These are phyloP conservation scores for Gephyroberyx darwinii DNA, from an alignment of 2,797 vertebrate species.

Conservation along the genomic window DNA sequence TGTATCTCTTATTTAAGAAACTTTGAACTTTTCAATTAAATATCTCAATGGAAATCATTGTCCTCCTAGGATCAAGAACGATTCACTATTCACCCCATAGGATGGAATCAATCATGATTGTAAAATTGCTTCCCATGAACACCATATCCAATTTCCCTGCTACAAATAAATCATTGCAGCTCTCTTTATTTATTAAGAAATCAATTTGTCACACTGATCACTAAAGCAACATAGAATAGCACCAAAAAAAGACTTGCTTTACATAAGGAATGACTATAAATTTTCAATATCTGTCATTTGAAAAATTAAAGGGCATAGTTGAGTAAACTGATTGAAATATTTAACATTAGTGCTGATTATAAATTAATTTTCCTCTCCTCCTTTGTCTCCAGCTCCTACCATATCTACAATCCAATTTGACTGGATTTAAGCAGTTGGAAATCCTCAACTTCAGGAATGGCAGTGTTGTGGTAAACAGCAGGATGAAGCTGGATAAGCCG, in stretches of 20 bases:
- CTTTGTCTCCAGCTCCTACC: constrained; percentile 87
- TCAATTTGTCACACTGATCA: not conserved
- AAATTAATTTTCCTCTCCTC: constrained; percentile 18
- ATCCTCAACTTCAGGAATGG: constrained; percentile 95
- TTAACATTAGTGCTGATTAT: not conserved
- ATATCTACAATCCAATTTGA: constrained; percentile 92
- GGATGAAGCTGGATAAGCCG: constrained; percentile 87
- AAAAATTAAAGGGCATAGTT: not conserved
- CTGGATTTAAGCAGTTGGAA: constrained; percentile 93
- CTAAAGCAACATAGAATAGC: not conserved
- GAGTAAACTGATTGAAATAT: not conserved
- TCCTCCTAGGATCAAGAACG: constrained; percentile 12
- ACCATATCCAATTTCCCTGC: not conserved
- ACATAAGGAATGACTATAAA: not conserved
- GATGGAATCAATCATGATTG: constrained; percentile 4
- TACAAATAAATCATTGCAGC: not conserved
- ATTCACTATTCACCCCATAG: not conserved
- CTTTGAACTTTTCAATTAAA: constrained; percentile 12
- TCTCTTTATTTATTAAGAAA: not conserved
- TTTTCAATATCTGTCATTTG: not conserved
- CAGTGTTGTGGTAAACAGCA: constrained; percentile 95
- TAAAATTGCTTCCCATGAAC: not conserved
- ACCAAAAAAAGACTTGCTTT: not conserved
- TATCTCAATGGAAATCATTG: not conserved
- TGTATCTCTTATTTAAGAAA: constrained; percentile 9